phyloP scores from a whole-genome alignment of 1,140 invertebrate species.

The Drosophila ohnishii region DNA sequence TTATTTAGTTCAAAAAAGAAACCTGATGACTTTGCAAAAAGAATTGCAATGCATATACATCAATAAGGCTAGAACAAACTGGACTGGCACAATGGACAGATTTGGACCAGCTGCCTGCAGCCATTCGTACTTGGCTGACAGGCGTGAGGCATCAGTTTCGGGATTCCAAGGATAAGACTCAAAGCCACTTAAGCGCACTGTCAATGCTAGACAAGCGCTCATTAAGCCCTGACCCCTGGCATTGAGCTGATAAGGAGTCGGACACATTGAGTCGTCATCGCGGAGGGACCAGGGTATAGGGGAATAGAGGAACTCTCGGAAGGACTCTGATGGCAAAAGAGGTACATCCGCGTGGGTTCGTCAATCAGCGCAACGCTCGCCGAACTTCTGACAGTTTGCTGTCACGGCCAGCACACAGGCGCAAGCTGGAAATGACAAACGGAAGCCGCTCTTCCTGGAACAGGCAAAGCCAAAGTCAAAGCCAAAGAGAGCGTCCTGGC shows the following conservation, averaged over 20 bases:
- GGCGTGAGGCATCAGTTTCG: slow-evolving; percentile 51
- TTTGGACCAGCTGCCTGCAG: slow-evolving; percentile 37
- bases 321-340: slow-evolving; percentile 16
- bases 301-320: background rate
- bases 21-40: background rate
- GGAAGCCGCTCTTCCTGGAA: slow-evolving; percentile 59
- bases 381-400: slow-evolving; percentile 74
- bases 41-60: slow-evolving; percentile 5
- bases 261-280: slow-evolving; percentile 44
- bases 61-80: background rate
- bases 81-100: slow-evolving; percentile 21
- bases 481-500: slow-evolving; percentile 18
- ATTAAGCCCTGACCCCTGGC: slow-evolving; percentile 74
- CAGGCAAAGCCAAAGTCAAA: slow-evolving; percentile 7
- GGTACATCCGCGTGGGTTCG: slow-evolving; percentile 51
- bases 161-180: slow-evolving; percentile 39
- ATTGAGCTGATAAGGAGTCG: slow-evolving; percentile 59
- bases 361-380: slow-evolving; percentile 63
- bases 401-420: slow-evolving; percentile 72
- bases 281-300: background rate
- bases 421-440: slow-evolving; percentile 74
- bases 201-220: slow-evolving; percentile 75
- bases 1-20: background rate
- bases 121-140: slow-evolving; percentile 22
- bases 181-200: slow-evolving; percentile 70